Base-by-base conservation (phyloP, 2,888 invertebrate genomes). In the Eupithecia subumbrata region DNA sequence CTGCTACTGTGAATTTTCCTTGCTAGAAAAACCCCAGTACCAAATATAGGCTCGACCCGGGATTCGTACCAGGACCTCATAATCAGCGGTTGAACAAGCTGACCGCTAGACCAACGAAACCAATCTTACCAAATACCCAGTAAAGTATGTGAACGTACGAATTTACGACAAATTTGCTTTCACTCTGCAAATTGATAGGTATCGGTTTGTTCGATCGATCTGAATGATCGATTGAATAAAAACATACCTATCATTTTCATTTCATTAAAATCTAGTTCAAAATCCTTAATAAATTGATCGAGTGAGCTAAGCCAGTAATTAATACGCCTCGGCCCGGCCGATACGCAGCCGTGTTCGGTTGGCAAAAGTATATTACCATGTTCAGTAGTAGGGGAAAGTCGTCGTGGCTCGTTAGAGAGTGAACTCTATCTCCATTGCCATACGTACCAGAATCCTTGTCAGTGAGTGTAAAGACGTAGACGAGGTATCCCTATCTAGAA, bases 311-410 rank as follows among this genome's bases (percentile, higher is more conserved):
- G 16, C 18, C 5, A 48, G 48, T 18, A 16, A 48, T 48, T 5
- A 18, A 48, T 16, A 45, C 45, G 45, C 45, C 45, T 45, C 5
- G 16, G 45, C 16, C 45, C 45, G 45, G 98, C 97, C 79, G 97
- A n/a, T 80, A 97, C 97, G 91, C 99, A 99, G 74, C 99, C 99
- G 5, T 4, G 93, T 99, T 99, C 2, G 99, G 99, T 92, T 99
- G 99, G 88, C 99, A 99, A 9, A 9, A 11, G 40, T 40, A 34
- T 34, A 34, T 34, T 30, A 30, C 30, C 30, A 30, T 3, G 30
- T 30, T 30, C 30, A 30, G 30, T 30, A 30, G 30, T 30, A 30
- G 30, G 30, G 30, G 30, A 30, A 30, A 30, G 30, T 30, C 30
- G 1, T 30, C 30, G 30, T 30, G 30, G 30, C 3, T 30, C 30